These are phyloP conservation scores for Drosophila hamatofila DNA, from an alignment of 2,888 invertebrate genomes.

Conservation along the genomic window DNA sequence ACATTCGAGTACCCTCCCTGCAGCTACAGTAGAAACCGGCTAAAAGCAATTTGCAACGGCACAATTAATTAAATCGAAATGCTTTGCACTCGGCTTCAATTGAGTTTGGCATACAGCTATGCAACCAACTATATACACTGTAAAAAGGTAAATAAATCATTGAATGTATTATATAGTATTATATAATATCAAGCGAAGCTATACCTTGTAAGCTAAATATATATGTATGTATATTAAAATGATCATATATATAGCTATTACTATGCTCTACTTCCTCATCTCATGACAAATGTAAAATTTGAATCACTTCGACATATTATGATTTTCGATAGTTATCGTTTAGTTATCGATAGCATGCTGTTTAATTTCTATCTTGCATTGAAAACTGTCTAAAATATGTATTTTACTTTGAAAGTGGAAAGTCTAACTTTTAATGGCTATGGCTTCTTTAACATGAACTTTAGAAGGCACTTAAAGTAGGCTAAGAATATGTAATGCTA, in stretches of 20 bases:
- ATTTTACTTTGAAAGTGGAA: not conserved
- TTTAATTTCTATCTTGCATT: not conserved
- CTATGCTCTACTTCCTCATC: not conserved
- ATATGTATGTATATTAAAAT: too few species aligned
- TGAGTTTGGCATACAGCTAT: not conserved
- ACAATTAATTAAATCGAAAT: not conserved
- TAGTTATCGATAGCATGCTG: not conserved
- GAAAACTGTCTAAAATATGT: not conserved
- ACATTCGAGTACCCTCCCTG: conserved; percentile 21
- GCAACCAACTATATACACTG: not conserved
- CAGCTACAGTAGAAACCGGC: conserved; percentile 6
- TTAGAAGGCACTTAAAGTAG: not conserved
- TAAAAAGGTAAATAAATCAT: not conserved
- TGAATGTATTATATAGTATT: too few species aligned
- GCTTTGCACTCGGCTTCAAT: not conserved
- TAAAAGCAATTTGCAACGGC: not conserved
- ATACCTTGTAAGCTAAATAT: too few species aligned
- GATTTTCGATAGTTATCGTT: not conserved
- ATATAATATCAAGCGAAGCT: too few species aligned
- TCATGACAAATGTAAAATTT: not conserved
- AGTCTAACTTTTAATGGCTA: not conserved
- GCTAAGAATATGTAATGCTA: not conserved
- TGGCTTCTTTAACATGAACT: not conserved
- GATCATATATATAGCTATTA: too few species aligned
- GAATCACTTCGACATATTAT: not conserved